A percentile compares a stretch with the other conserved stretches of the same genome.
Conservation (phyloP, 2,888 invertebrate species). For the Nemotelus pantherinus region DNA sequence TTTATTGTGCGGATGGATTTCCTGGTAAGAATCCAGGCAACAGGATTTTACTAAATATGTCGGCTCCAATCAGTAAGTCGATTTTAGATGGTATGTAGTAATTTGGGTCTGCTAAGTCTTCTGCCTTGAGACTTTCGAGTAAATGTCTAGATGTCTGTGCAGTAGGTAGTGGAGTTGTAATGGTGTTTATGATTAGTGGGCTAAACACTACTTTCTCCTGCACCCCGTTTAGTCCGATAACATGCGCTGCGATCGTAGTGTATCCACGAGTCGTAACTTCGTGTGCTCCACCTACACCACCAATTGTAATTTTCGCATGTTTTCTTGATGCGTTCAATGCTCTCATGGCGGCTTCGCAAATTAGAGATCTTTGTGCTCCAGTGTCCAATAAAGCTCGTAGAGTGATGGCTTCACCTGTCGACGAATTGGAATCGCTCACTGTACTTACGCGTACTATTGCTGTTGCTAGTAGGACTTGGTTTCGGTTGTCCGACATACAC, state of each 20-base stretch:
- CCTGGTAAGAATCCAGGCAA: neutral
- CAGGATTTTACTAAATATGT: constrained; percentile 38
- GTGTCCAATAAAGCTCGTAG: neutral
- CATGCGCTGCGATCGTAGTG: neutral
- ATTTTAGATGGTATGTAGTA: neutral
- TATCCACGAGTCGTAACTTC: neutral
- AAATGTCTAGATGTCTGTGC: neutral
- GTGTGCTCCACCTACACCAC: neutral
- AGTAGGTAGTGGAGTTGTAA: neutral
- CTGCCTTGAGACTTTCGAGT: neutral
- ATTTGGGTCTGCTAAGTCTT: neutral
- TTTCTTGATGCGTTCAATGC: neutral
- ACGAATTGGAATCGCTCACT: neutral
- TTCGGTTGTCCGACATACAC: neutral
- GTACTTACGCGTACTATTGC: neutral
- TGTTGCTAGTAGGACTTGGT: neutral
- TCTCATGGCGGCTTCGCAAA: neutral
- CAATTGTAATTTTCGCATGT: neutral
- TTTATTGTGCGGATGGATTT: neutral
- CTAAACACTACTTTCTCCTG: neutral
- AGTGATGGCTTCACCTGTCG: neutral
- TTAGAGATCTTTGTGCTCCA: neutral
- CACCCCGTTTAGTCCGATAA: neutral
- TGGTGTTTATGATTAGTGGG: neutral
- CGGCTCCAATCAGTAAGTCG: neutral